Percentiles rank a stretch among this genome's conserved stretches.
Evolutionary conservation across 2,888 invertebrate genomes (phyloP).

Genomic region (Tigriopus californicus): DNA sequence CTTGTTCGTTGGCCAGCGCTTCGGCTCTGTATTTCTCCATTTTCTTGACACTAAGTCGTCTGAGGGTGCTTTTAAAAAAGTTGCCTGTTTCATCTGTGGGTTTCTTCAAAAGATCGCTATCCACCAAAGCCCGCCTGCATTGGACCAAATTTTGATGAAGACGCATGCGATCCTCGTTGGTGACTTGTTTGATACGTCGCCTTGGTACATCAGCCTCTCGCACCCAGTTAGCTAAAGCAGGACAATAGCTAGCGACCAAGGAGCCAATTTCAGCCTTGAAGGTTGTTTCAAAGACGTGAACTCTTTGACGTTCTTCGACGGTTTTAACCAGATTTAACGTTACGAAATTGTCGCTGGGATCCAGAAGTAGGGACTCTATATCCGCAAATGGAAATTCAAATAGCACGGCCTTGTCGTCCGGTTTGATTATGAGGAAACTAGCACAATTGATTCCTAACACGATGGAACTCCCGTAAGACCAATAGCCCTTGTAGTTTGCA

Average conservation of each 20-base stretch:
- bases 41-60: conserved; percentile 41
- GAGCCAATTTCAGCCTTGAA: conserved; percentile 82
- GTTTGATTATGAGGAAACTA: conserved; percentile 72
- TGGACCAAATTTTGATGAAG: conserved; percentile 69
- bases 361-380: conserved; percentile 72
- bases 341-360: conserved; percentile 77
- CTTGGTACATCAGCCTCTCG: conserved; percentile 19
- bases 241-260: conserved; percentile 75
- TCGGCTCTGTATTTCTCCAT: conserved; percentile 51
- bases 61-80: conserved; percentile 66
- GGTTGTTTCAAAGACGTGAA: conserved; percentile 76
- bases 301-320: conserved; percentile 48
- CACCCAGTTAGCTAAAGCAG: conserved; percentile 43
- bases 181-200: conserved; percentile 41
- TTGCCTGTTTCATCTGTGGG: conserved; percentile 52
- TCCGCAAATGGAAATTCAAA: conserved; percentile 68
- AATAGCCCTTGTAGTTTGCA: conserved; percentile 79
- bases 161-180: conserved; percentile 68
- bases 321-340: conserved; percentile 61
- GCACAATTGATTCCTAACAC: conserved; percentile 74
- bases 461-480: conserved; percentile 57
- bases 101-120: conserved; percentile 58
- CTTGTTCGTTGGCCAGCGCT: conserved; percentile 39
- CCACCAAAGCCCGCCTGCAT: conserved; percentile 60
- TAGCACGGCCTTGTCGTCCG: conserved; percentile 65